Percentiles rank a stretch among this genome's conserved stretches.
These are phyloP conservation scores for Sturnira hondurensis DNA, from an alignment of 2,113 vertebrate species.

Conservation along the genomic window DNA sequence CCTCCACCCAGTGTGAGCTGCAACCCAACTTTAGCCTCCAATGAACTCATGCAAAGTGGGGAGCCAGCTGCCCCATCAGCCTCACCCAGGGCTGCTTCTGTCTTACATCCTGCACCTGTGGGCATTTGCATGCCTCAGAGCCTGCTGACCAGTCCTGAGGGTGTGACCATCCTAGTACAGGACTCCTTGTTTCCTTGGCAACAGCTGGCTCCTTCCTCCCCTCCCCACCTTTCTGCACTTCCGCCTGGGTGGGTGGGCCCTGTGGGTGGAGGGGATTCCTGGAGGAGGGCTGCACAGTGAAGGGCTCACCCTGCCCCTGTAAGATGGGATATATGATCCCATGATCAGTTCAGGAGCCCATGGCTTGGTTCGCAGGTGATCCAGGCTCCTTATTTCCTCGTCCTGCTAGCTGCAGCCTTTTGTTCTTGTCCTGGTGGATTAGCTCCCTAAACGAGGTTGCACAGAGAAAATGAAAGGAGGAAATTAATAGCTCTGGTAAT, in stretches of 20 bases:
- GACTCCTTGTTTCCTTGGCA: not conserved
- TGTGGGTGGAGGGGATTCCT: not conserved
- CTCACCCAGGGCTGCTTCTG: not conserved
- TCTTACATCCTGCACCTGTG: not conserved
- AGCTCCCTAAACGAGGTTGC: not conserved
- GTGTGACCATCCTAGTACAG: not conserved
- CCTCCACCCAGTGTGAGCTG: not conserved
- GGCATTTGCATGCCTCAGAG: not conserved
- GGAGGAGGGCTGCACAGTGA: not conserved
- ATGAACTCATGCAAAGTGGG: not conserved
- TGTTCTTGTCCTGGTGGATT: not conserved
- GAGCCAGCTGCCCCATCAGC: not conserved
- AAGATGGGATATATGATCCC: fast-evolving
- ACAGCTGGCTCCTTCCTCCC: not conserved
- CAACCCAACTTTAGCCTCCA: constrained; percentile 22
- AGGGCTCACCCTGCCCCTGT: not conserved
- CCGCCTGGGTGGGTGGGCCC: not conserved
- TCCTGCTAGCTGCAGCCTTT: not conserved
- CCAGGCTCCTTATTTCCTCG: not conserved
- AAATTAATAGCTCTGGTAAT: not conserved
- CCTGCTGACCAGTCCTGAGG: not conserved
- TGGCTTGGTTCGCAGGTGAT: not conserved
- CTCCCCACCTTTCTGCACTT: not conserved
- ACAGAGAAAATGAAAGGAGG: constrained; percentile 23
- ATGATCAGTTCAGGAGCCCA: fast-evolving